Evolutionary conservation across 2,797 vertebrate genomes (phyloP), one percentile per base, ranked within the genome.

Genomic region (Crocodylus rhombifer): DNA sequence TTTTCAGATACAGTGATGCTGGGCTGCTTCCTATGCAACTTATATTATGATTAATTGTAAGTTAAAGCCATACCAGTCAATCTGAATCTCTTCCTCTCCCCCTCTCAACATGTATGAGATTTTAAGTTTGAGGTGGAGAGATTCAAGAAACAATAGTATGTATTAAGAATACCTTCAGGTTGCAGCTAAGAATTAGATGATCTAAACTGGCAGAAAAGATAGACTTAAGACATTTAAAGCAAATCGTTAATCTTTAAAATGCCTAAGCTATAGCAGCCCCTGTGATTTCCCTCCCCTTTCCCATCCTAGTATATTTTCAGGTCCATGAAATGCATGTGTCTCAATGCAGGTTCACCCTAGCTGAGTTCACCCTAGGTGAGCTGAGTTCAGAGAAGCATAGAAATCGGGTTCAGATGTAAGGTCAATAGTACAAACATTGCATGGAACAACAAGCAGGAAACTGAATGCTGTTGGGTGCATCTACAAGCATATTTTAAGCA

Each of bases 341-440:
- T 10, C 33, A n/a, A 67, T 67, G 16, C 64, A 30, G 64, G 64
- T 33, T 33, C 33, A 33, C 36, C 33, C 33, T 36, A 42, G 21
- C 36, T 14, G 21, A n/a, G n/a, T n/a, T n/a, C n/a, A n/a, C n/a
- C n/a, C n/a, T n/a, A n/a, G n/a, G 17, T 14, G 36, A 6, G 8
- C 26, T 17, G 17, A 7, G 26, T 3, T 15, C 33, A 2, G 4
- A 5, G 7, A n/a, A 9, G 4, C 0, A 1, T 7, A 12, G 61
- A 33, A 75, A 16, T 1, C 10, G 18, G 15, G 5, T 33, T 42
- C 57, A 30, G 67, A 16, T 18, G 10, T 7, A 14, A 0, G 0
- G 51, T 13, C 63, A 57, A 76, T 16, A 57, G 2, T 30, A 21
- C 7, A 42, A 36, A 51, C 42, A 51, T 11, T 51, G 42, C 42